A percentile compares a stretch with the other conserved stretches of the same genome.
These are phyloP conservation scores for Frankliniella fusca DNA, from an alignment of 2,888 invertebrate species.

Conservation along the genomic window DNA sequence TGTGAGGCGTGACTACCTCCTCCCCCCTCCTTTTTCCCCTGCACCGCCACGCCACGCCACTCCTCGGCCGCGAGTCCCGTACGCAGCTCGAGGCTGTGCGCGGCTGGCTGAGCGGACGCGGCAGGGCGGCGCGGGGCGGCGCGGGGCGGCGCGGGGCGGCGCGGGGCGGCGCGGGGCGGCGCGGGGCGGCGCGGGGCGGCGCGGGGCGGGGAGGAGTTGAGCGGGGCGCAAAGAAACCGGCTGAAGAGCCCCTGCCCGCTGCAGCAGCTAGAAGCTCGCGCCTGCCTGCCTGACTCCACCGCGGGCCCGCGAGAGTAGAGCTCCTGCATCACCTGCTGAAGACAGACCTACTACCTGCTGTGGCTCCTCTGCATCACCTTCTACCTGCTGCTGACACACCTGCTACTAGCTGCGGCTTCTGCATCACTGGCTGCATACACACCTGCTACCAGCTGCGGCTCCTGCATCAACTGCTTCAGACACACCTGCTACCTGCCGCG, in stretches of 20 bases:
- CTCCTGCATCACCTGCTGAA: too few relatives aligned
- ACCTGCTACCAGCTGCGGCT: too few relatives aligned
- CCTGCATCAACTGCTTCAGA: too few relatives aligned
- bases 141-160: not conserved
- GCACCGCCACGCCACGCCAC: not conserved
- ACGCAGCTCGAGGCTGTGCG: slow-evolving; percentile 23
- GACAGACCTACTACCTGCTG: too few relatives aligned
- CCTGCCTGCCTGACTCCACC: too few relatives aligned
- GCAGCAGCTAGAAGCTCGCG: not conserved
- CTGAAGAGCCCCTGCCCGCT: slow-evolving; percentile 29
- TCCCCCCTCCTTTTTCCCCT: not conserved
- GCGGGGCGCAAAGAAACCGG: slow-evolving; percentile 27
- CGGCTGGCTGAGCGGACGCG: slow-evolving; percentile 28
- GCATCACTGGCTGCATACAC: too few relatives aligned
- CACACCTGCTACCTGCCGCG: too few relatives aligned
- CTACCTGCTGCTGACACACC: too few relatives aligned
- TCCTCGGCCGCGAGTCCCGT: not conserved
- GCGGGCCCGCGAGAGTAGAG: too few relatives aligned
- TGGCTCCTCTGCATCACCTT: too few relatives aligned
- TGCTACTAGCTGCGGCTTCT: too few relatives aligned
- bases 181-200: not conserved
- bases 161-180: not conserved
- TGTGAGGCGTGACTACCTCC: not conserved
- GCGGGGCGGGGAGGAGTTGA: too few relatives aligned
- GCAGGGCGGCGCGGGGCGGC: not conserved